A percentile compares a stretch with the other conserved stretches of the same genome.
Evolutionary conservation across 2,888 invertebrate genomes (phyloP).

Genomic region (Eretmocerus hayati): DNA sequence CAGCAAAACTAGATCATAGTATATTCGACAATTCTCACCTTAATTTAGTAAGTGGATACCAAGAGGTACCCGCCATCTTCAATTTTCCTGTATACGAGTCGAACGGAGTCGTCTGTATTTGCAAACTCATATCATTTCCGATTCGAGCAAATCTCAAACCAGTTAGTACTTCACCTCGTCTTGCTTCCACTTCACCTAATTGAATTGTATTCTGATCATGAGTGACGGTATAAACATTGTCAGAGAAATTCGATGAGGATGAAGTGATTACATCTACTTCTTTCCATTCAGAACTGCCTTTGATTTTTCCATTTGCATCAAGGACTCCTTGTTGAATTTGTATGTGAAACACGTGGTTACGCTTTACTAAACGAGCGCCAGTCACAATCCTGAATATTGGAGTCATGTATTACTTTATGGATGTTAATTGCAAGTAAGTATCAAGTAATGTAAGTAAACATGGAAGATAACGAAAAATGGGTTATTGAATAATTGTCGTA

Average conservation of each 20-base stretch:
- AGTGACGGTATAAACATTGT: not conserved
- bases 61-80: not conserved
- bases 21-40: too few relatives aligned
- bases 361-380: not conserved
- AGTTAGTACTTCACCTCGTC: not conserved
- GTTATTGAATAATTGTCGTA: too few relatives aligned
- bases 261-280: not conserved
- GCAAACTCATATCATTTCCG: not conserved
- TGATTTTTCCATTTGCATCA: not conserved
- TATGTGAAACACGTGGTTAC: not conserved
- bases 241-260: not conserved
- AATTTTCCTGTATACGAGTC: not conserved
- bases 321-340: not conserved
- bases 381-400: not conserved
- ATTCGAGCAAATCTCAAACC: not conserved
- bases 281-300: not conserved
- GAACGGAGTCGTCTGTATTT: not conserved
- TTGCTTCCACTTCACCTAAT: not conserved
- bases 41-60: not conserved
- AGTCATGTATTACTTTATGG: not conserved
- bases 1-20: too few relatives aligned
- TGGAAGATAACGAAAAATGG: not conserved
- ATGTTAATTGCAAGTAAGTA: too few relatives aligned
- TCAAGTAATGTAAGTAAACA: too few relatives aligned
- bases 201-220: not conserved